Conservation (phyloP, 2,888 invertebrate species). For the Melinopterus prodromus region DNA sequence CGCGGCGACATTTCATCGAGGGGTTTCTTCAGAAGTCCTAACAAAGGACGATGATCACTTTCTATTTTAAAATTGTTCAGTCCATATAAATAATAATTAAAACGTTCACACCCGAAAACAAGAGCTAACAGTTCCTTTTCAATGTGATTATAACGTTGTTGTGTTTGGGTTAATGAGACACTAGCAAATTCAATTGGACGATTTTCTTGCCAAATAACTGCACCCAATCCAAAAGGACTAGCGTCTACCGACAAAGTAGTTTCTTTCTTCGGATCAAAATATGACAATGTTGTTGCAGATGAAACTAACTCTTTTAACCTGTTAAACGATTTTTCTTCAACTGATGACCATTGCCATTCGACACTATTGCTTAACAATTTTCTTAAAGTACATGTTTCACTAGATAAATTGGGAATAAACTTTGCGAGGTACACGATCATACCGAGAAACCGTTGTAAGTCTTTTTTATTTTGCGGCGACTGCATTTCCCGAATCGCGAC, state of each 20-base stretch:
- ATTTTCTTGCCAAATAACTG: slow-evolving; percentile 25
- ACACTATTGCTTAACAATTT: slow-evolving; percentile 23
- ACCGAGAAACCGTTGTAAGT: slow-evolving; percentile 32
- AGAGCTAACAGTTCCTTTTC: too few relatives aligned
- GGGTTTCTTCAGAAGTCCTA: slow-evolving; percentile 19
- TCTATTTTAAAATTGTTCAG: background rate
- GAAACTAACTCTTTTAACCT: slow-evolving; percentile 24
- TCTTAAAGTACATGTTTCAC: slow-evolving; percentile 27
- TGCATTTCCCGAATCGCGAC: background rate
- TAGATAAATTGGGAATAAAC: too few relatives aligned
- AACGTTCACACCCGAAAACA: slow-evolving; percentile 40
- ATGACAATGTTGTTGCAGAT: too few relatives aligned
- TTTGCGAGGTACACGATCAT: slow-evolving; percentile 34
- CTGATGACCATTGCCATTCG: slow-evolving; percentile 28
- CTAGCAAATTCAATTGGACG: slow-evolving; percentile 33
- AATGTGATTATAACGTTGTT: slow-evolving; percentile 42
- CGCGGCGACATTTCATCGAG: slow-evolving; percentile 19
- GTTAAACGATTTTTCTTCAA: slow-evolving; percentile 29
- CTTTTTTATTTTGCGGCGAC: slow-evolving; percentile 13
- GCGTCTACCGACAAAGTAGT: slow-evolving; percentile 35
- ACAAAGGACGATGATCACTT: slow-evolving; percentile 22
- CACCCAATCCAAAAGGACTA: slow-evolving; percentile 32
- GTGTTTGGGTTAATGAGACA: slow-evolving; percentile 28
- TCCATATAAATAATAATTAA: slow-evolving; percentile 35
- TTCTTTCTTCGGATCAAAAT: slow-evolving; percentile 27